Base-by-base conservation (phyloP, 2,113 vertebrate genomes). In the Penelope pileata region DNA sequence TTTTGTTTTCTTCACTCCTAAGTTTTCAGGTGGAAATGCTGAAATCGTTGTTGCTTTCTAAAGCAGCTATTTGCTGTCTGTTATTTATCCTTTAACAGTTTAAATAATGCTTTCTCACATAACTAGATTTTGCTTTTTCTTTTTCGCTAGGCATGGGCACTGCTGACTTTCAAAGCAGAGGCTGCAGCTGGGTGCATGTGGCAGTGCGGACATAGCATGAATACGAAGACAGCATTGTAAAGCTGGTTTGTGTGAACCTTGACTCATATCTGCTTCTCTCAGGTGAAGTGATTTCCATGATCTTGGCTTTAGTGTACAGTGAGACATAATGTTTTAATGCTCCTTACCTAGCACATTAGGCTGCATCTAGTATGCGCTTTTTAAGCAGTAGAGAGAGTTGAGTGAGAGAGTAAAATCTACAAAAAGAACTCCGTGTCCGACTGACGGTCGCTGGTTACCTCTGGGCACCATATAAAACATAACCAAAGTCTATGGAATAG, bases 1-100 rank as follows among this genome's bases (percentile, higher is more conserved):
- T 94, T 95, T 85, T 63, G 62, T 92, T 78, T 94, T 83, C 69
- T 78, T 92, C 22, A 9, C 90, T 90, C 87, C 51, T 12, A 62
- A 94, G 40, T 83, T 94, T 94, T 67, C 60, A 59, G 38, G 68
- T 63, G 83, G 45, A 76, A 59, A 86, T 81, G 30, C 78, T 58
- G 84, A 69, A 74, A 94, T 76, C 27, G 4, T 32, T 42, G 63
- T 12, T 13, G 21, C 43, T 86, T 75, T 83, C 40, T 30, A 34
- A 80, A 89, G 59, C 9, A 16, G 50, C 73, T 47, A 7, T 50
- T 95, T 56, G 26, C 47, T 47, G 16, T 43, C 50, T 5, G 0
- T 81, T 88, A 27, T 94, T 94, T 89, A 54, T 80, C 27, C 53
- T 30, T 51, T 42, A 62, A 1, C 24, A 19, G 13, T 73, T 85